Percentiles rank a stretch among this genome's conserved stretches.
phyloP scores from a whole-genome alignment of 1,140 invertebrate species.

The Ips typographus region DNA sequence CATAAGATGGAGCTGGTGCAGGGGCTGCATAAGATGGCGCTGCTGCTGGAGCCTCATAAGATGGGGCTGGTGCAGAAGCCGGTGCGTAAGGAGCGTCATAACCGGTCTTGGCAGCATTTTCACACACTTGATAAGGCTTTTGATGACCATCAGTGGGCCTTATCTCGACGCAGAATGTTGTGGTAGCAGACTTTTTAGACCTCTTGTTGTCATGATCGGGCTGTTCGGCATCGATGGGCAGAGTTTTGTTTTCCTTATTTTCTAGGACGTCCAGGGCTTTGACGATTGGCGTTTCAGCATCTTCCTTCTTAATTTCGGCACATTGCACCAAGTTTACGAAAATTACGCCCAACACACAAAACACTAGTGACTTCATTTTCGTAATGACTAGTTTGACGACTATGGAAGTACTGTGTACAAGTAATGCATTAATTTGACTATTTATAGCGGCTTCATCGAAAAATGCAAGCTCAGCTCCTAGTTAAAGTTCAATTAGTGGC shows the following conservation, averaged over 20 bases:
- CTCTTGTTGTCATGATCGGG: constrained; percentile 25
- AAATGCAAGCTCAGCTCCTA: neutral
- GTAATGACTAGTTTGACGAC: neutral
- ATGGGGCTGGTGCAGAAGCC: constrained; percentile 2
- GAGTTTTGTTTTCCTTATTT: neutral
- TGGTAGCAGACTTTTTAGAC: constrained; percentile 49
- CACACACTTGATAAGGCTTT: constrained; percentile 49
- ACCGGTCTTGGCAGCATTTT: constrained; percentile 29
- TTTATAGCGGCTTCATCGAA: neutral
- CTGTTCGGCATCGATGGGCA: constrained; percentile 16
- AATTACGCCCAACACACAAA: neutral
- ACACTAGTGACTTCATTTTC: neutral
- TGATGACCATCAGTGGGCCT: constrained; percentile 46
- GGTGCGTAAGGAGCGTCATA: constrained; percentile 9
- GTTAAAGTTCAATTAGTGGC: neutral
- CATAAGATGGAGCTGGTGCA: constrained; percentile 32
- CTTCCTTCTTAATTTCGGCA: constrained; percentile 14
- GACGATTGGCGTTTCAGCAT: neutral
- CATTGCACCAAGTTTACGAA: constrained; percentile 6
- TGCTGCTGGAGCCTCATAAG: constrained; percentile 30
- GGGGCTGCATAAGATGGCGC: constrained; percentile 34
- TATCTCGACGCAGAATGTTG: constrained; percentile 52
- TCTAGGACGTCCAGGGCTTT: neutral
- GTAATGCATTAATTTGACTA: neutral
- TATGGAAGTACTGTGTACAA: neutral